These are phyloP conservation scores for Glareola pratincola DNA, from an alignment of 2,113 vertebrate species.

Conservation along the genomic window DNA sequence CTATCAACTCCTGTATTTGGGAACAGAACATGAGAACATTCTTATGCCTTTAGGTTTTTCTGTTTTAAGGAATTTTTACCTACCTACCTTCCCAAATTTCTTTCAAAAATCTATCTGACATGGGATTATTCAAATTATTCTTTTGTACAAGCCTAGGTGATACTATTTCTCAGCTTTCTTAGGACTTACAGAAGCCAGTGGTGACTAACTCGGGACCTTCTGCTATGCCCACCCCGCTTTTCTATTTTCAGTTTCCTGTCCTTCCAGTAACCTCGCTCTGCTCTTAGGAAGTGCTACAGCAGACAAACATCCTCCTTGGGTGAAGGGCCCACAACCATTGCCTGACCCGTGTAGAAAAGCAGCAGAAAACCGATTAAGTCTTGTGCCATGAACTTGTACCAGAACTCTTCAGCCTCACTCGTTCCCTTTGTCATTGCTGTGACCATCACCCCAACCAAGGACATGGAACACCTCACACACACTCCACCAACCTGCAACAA, in stretches of 20 bases:
- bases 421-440: neutral
- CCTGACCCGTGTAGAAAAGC: neutral
- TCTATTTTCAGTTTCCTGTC: neutral
- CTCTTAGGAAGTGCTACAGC: neutral
- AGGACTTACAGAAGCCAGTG: neutral
- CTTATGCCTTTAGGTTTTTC: accelerated
- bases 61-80: neutral
- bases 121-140: neutral
- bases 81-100: neutral
- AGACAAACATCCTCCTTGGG: neutral
- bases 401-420: neutral
- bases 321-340: neutral
- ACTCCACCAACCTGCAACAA: neutral
- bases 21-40: neutral
- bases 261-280: neutral
- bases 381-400: neutral
- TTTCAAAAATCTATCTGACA: neutral
- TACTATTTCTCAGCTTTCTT: neutral
- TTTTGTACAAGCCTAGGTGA: neutral
- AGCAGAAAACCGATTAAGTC: neutral
- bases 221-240: neutral
- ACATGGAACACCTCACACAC: accelerated
- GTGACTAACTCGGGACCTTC: neutral
- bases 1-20: neutral
- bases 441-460: neutral